Evolutionary conservation across 2,113 vertebrate genomes (phyloP), one percentile per base, ranked within the genome.

Genomic region (Merops nubicus): DNA sequence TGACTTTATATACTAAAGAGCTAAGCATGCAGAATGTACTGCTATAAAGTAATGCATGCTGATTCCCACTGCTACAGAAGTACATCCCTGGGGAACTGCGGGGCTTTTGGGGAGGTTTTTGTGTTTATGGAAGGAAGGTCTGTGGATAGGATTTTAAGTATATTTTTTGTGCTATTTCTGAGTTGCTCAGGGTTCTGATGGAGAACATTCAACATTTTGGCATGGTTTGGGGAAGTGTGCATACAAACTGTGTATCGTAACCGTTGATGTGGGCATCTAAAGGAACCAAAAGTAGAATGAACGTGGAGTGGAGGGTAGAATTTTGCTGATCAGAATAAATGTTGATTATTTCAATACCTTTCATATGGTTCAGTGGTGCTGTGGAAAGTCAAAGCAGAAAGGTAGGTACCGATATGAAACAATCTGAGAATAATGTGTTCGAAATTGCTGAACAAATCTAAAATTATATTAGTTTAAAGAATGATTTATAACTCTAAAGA

Each of bases 1-100:
- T 89, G 92, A 79, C 74, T 92, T 97, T 96, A 90, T 97, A 76
- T 88, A 89, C 84, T 94, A 77, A 96, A 92, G 87, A 88, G 53
- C 80, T 78, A 87, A 91, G 75, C 62, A 73, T 59, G 53, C 43
- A 79, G 64, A 95, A 74, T 2, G 0, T 57, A 47, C 15, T 72
- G 59, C 82, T 72, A 12, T 67, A 73, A 86, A 89, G 79, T 81
- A 89, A 82, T 38, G 34, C 33, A 18, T 40, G 70, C 56, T 82
- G 54, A 74, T 86, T 94, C 62, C 51, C 60, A 68, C 60, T 91
- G 56, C 78, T 92, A 20, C 83, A 82, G 47, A 84, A 91, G 63
- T 22, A 9, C 33, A 51, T 69, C 68, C 85, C 57, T 75, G 57
- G 79, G 60, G 78, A 95, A 7, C 19, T 8, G 1, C 40, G 38